Conservation (phyloP, 2,797 vertebrate genomes). For the Microctenopoma steveboyesi region DNA sequence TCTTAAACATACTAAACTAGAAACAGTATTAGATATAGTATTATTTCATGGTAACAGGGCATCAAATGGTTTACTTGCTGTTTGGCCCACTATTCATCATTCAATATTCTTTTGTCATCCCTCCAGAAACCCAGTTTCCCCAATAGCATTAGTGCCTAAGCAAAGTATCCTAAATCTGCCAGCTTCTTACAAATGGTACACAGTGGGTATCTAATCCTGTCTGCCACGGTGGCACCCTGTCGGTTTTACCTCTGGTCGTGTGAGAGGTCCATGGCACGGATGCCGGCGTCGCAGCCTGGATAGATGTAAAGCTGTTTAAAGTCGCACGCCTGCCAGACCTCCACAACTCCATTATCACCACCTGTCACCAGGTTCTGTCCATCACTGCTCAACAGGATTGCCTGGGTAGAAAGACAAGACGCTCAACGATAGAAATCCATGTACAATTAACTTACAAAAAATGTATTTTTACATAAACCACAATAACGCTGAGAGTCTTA, state of each 20-base stretch:
- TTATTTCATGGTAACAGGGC: background rate
- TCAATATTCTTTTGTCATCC: background rate
- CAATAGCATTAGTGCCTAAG: background rate
- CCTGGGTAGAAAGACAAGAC: conserved; percentile 77
- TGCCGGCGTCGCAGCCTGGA: conserved; percentile 97
- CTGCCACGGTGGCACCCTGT: background rate
- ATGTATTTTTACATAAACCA: background rate
- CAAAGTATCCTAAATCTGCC: background rate
- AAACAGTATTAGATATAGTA: too few relatives aligned
- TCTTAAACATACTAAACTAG: background rate
- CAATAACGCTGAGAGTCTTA: conserved; percentile 64
- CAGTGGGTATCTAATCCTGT: background rate
- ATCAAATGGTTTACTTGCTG: background rate
- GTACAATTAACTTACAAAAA: background rate
- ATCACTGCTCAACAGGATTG: conserved; percentile 96
- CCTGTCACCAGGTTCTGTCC: conserved; percentile 98
- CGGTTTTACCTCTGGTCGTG: conserved; percentile 95
- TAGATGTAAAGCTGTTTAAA: conserved; percentile 99
- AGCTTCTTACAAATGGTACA: background rate
- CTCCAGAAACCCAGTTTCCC: conserved; percentile 5
- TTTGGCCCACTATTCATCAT: background rate
- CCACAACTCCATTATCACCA: conserved; percentile 96
- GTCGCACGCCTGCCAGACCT: conserved; percentile 99
- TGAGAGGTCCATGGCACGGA: conserved; percentile 98
- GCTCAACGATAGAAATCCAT: background rate